Evolutionary conservation across 1,140 invertebrate genomes (phyloP).

Genomic region (Belonocnema kinseyi): DNA sequence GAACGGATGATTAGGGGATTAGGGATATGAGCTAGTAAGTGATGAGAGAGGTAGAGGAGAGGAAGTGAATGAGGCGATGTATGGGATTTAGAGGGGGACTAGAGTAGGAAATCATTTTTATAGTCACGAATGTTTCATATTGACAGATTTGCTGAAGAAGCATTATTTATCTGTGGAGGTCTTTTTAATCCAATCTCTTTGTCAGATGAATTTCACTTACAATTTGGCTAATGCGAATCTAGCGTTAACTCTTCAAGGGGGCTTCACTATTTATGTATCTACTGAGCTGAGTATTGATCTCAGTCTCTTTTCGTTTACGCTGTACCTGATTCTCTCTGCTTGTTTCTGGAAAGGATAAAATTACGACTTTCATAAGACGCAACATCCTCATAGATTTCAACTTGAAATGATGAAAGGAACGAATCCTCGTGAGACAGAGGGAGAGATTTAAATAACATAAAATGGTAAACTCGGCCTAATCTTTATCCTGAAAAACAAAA

Average conservation of each 20-base stretch:
- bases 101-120: too few species aligned
- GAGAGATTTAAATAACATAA: background rate
- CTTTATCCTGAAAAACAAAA: too few species aligned
- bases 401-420: constrained; percentile 26
- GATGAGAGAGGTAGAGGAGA: too few species aligned
- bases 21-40: too few species aligned
- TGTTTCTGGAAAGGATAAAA: constrained; percentile 6
- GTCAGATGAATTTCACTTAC: constrained; percentile 7
- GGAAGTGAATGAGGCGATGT: too few species aligned
- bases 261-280: background rate
- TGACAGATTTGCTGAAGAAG: too few species aligned
- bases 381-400: constrained; percentile 12
- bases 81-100: too few species aligned
- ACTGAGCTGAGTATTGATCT: constrained; percentile 16
- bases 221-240: constrained; percentile 13
- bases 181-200: background rate
- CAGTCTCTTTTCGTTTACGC: constrained; percentile 26
- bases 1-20: too few species aligned
- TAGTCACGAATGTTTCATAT: too few species aligned
- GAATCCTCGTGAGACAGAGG: background rate
- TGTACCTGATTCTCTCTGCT: constrained; percentile 13
- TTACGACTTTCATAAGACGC: constrained; percentile 3
- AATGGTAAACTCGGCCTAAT: background rate
- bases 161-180: background rate
- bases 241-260: constrained; percentile 14